Conservation (phyloP, 2,797 vertebrate species). For the Pyrocephalus nanus region DNA sequence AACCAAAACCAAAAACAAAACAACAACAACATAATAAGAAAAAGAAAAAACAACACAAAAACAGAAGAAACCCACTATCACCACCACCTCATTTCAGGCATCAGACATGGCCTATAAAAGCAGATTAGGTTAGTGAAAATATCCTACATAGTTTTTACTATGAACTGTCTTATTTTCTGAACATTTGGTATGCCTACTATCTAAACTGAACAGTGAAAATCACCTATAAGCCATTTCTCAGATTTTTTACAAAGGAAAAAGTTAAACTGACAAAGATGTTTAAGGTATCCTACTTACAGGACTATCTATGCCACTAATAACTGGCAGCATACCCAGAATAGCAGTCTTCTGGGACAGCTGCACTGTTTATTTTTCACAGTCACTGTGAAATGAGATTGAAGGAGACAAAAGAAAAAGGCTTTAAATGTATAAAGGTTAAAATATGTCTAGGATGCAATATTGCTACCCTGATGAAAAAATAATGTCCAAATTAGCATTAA, state of each 20-base stretch:
- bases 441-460: background rate
- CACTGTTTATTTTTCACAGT: background rate
- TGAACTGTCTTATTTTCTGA: background rate
- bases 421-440: background rate
- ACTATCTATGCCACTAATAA: background rate
- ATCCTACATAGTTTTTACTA: background rate
- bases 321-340: background rate
- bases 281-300: background rate
- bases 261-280: background rate
- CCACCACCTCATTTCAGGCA: background rate
- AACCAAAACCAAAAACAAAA: too few relatives aligned
- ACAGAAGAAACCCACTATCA: background rate
- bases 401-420: background rate
- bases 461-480: background rate
- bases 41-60: background rate
- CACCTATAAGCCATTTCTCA: background rate
- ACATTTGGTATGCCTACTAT: background rate
- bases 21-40: background rate
- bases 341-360: background rate
- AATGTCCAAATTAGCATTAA: background rate
- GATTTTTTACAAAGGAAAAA: background rate
- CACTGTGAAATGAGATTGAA: background rate
- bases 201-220: conserved; percentile 6
- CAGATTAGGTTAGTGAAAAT: background rate
- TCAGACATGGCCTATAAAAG: background rate